Evolutionary conservation across 2,113 vertebrate species (phyloP), one percentile per base, ranked within the genome.

Genomic region (Calidris pygmaea): DNA sequence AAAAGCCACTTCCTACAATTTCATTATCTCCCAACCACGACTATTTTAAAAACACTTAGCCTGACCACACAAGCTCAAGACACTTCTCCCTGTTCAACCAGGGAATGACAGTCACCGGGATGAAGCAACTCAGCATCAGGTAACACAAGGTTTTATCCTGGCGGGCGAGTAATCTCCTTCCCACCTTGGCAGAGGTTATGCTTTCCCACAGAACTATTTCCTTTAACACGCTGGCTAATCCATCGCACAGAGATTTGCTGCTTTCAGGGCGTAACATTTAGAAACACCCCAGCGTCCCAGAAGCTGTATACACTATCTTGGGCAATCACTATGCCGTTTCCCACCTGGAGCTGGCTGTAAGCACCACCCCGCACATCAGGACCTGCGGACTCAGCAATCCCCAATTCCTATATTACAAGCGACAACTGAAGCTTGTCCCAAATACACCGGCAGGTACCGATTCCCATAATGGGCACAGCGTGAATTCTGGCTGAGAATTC

Each of bases 1-100:
- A 83, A 37, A 72, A 97, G 94, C 95, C 96, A 66, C 91, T 97
- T 96, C 95, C 97, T 95, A 70, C 66, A 20, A 56, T 43, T 95
- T 72, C 83, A 66, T 87, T 93, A 78, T 45, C 65, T 87, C 87
- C 90, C 35, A 35, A 63, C 71, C 93, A 78, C 34, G 2, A 79
- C 37, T 67, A 65, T 62, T 93, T 90, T 58, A 41, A 87, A 86
- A 84, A 32, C 68, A 14, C 71, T 66, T 45, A 34, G 71, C 27
- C 90, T 83, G 93, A 97, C 97, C 94, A 21, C 96, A 95, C 7
- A 9, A 86, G 85, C 92, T 65, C 37, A 50, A 53, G 78, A 81
- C 15, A 9, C 52, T 67, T 90, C 80, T 66, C 91, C 82, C 52
- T 14, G 7, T 10, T 43, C 78, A 45, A 39, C 50, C 41, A 39